Conservation (phyloP, 2,113 vertebrate genomes). For the Spea multiplicata region DNA sequence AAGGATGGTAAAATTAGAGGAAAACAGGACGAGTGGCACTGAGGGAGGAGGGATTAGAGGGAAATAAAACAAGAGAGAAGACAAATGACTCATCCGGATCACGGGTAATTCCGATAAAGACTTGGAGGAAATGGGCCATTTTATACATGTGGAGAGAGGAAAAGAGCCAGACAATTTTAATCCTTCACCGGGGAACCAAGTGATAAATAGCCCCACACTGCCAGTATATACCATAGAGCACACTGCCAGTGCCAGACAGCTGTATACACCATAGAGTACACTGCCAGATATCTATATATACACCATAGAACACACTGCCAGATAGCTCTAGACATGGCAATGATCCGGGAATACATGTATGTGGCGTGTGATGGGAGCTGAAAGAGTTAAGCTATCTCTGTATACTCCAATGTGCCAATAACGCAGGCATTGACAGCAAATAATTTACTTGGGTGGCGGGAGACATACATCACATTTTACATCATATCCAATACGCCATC, state of each 20-base stretch:
- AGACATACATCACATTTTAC: background rate
- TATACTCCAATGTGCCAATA: background rate
- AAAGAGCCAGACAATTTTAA: background rate
- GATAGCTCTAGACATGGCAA: background rate
- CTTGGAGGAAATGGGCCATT: slow-evolving; percentile 14
- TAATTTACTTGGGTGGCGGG: background rate
- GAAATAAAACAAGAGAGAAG: slow-evolving; percentile 11
- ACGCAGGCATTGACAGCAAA: background rate
- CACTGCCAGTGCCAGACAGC: background rate
- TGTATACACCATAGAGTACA: background rate
- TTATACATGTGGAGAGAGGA: slow-evolving; percentile 8
- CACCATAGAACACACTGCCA: background rate
- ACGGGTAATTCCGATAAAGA: slow-evolving; percentile 17
- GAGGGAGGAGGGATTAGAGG: background rate
- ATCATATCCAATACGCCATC: background rate
- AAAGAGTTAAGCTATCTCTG: background rate
- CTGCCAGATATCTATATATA: background rate
- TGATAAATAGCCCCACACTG: background rate
- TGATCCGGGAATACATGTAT: background rate
- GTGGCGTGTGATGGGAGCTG: background rate
- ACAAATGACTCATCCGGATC: slow-evolving; percentile 12
- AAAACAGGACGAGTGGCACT: background rate
- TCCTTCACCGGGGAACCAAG: background rate
- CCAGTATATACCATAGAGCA: background rate
- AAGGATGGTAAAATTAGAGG: background rate